These are phyloP conservation scores for Adelognathus sp. DNA, from an alignment of 2,888 invertebrate genomes.

Conservation along the genomic window DNA sequence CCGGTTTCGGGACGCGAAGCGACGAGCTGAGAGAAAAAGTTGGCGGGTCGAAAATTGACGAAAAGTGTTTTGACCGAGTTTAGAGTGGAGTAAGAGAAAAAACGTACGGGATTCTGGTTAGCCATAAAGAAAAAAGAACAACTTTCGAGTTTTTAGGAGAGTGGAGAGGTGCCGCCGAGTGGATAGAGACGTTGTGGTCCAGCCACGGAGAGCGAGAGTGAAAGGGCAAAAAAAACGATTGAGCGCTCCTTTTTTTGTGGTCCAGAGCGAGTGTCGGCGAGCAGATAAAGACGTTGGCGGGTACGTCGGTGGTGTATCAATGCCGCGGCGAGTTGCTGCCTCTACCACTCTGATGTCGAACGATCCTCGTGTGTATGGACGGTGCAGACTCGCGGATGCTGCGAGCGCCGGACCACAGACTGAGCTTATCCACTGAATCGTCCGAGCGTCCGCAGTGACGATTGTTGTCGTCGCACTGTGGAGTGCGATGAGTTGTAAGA, in stretches of 20 bases:
- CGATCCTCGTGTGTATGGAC: neutral
- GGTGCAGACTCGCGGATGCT: neutral
- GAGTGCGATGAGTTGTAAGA: neutral
- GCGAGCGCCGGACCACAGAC: conserved; percentile 17
- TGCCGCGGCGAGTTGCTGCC: neutral
- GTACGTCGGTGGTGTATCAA: conserved; percentile 3
- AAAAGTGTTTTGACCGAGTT: neutral
- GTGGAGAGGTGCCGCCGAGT: conserved; percentile 19
- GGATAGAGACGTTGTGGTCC: conserved; percentile 31
- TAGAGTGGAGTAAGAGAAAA: neutral
- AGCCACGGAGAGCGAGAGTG: conserved; percentile 13
- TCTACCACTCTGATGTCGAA: conserved; percentile 6
- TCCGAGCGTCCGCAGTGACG: neutral
- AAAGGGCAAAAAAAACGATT: neutral
- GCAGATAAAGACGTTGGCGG: conserved; percentile 33
- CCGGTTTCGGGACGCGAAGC: too few species aligned
- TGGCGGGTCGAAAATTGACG: neutral
- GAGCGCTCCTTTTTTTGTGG: too few species aligned
- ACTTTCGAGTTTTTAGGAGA: neutral
- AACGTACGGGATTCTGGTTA: neutral
- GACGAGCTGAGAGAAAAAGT: neutral
- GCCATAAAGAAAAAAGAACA: neutral
- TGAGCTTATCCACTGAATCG: conserved; percentile 6
- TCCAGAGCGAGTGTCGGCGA: conserved; percentile 21
- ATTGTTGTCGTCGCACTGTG: neutral